phyloP scores from a whole-genome alignment of 2,888 invertebrate genomes.

The Petrophora chlorosata region DNA sequence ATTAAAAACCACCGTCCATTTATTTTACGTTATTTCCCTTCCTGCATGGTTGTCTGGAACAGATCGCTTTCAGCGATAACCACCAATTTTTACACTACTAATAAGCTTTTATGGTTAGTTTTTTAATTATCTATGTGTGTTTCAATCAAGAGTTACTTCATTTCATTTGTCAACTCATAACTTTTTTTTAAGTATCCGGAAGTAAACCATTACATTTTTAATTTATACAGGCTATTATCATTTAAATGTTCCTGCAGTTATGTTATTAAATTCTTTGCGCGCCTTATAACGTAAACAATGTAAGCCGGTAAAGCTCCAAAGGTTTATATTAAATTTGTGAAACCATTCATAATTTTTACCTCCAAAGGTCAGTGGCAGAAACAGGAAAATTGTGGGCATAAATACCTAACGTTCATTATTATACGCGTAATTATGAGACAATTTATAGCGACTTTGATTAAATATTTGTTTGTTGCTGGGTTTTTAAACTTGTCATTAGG shows the following conservation, averaged over 20 bases:
- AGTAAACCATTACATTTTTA: slow-evolving; percentile 1
- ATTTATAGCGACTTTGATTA: background rate
- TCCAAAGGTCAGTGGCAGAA: slow-evolving; percentile 18
- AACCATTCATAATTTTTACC: slow-evolving; percentile 23
- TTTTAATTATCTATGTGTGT: no score
- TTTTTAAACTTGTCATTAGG: no score
- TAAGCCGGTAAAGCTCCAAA: slow-evolving; percentile 20
- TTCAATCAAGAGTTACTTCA: no score
- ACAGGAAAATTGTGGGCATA: slow-evolving; percentile 15
- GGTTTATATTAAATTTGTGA: slow-evolving; percentile 20
- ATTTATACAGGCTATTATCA: slow-evolving; percentile 10
- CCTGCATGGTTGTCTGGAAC: no score
- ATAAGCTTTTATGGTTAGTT: no score
- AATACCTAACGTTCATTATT: background rate
- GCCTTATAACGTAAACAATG: slow-evolving; percentile 15
- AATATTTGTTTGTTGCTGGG: no score
- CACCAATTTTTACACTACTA: no score
- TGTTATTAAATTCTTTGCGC: slow-evolving; percentile 21
- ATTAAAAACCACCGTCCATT: no score
- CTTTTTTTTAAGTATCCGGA: background rate
- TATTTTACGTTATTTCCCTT: no score
- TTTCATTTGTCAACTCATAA: no score
- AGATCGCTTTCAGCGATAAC: no score
- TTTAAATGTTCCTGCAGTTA: slow-evolving; percentile 15
- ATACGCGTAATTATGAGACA: background rate